Evolutionary conservation across 2,888 invertebrate genomes (phyloP).

Genomic region (Calephelis perditalis): DNA sequence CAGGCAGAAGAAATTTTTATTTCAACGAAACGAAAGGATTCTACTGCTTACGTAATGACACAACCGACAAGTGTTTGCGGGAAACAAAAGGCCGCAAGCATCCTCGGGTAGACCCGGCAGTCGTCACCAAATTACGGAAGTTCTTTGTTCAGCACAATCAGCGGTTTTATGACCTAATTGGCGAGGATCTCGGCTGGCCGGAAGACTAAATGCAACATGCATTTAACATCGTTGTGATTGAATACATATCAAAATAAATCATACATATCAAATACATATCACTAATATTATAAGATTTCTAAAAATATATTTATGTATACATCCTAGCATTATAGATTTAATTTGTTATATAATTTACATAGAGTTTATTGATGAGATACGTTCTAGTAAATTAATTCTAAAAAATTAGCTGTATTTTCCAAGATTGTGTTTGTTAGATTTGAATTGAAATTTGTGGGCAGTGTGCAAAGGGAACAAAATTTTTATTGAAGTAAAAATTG

Average conservation of each 20-base stretch:
- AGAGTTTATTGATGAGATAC: slow-evolving; percentile 31
- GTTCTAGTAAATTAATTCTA: slow-evolving; percentile 28
- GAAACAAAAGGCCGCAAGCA: slow-evolving; percentile 90
- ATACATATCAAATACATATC: slow-evolving; percentile 61
- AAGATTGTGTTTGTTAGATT: slow-evolving; percentile 23
- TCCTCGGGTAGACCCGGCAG: slow-evolving; percentile 88
- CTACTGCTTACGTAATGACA: slow-evolving; percentile 93
- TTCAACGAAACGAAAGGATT: slow-evolving; percentile 98
- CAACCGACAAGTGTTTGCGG: slow-evolving; percentile 89
- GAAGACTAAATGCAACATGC: slow-evolving; percentile 80
- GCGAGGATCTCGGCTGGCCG: slow-evolving; percentile 95
- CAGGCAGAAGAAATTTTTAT: slow-evolving; percentile 89
- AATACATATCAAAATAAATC: slow-evolving; percentile 54
- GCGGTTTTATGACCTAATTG: slow-evolving; percentile 94
- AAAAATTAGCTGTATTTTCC: slow-evolving; percentile 29
- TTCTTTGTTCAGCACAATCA: slow-evolving; percentile 96
- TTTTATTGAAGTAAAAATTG: slow-evolving; percentile 29
- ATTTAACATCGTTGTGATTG: slow-evolving; percentile 54
- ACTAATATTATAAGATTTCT: slow-evolving; percentile 63
- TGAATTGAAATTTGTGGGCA: slow-evolving; percentile 29
- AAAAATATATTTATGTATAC: slow-evolving; percentile 67
- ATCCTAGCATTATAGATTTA: slow-evolving; percentile 51
- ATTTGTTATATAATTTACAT: slow-evolving; percentile 39
- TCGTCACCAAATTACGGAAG: slow-evolving; percentile 87
- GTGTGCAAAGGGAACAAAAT: slow-evolving; percentile 43